phyloP scores from a whole-genome alignment of 1,140 invertebrate genomes.

The Elymnias hypermnestra region DNA sequence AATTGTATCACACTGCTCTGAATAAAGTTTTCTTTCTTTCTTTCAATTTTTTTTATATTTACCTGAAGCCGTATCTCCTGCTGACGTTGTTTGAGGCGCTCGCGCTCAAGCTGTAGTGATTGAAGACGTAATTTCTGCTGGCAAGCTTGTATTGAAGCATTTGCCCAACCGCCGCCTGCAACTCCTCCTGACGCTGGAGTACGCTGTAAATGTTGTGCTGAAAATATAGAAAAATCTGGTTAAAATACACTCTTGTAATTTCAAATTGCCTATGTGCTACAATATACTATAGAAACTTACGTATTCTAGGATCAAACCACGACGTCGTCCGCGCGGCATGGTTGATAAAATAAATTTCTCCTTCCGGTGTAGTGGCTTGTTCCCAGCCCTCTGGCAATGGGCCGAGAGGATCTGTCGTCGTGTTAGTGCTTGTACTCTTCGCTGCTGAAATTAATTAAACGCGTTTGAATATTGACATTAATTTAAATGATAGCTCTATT shows the following conservation, averaged over 20 bases:
- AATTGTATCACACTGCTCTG: too few relatives aligned
- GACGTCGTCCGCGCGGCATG: constrained; percentile 95
- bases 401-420: constrained; percentile 79
- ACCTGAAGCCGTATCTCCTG: constrained; percentile 85
- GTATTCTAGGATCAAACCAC: constrained; percentile 98
- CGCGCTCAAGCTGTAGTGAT: constrained; percentile 90
- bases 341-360: constrained; percentile 98
- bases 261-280: neutral
- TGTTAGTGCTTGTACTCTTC: constrained; percentile 72
- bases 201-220: constrained; percentile 85
- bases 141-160: constrained; percentile 79
- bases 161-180: constrained; percentile 75
- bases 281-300: constrained; percentile 75
- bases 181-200: constrained; percentile 79
- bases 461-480: constrained; percentile 26
- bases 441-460: constrained; percentile 70
- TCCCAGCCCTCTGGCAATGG: constrained; percentile 97
- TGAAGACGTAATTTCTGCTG: constrained; percentile 89
- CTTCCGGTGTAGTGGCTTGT: constrained; percentile 93
- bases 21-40: neutral
- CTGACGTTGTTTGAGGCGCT: constrained; percentile 89
- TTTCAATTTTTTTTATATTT: constrained; percentile 12
- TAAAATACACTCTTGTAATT: too few relatives aligned
- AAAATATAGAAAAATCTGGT: constrained; percentile 26
- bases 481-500: constrained; percentile 21